Conservation (phyloP, 1,140 invertebrate species). For the Aphaenogaster ashmeadi region DNA sequence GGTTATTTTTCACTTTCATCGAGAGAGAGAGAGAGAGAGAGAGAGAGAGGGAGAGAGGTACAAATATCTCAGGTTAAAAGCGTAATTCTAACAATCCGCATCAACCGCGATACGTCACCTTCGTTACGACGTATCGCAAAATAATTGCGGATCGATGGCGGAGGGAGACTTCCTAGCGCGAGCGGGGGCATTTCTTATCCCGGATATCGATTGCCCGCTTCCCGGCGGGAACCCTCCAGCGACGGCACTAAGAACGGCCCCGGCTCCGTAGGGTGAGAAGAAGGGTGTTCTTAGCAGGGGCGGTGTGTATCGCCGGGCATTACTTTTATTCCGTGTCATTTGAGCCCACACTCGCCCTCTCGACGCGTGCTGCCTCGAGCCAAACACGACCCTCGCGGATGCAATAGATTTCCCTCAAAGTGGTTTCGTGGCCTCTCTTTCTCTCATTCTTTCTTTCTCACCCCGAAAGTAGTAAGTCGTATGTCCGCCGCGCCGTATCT, state of each 20-base stretch:
- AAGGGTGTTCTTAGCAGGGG: slow-evolving; percentile 76
- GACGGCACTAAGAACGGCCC: slow-evolving; percentile 73
- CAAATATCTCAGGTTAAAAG: not conserved
- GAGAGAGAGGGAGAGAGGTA: not conserved
- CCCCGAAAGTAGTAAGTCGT: slow-evolving; percentile 55
- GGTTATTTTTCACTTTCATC: not conserved
- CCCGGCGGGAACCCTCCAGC: slow-evolving; percentile 74
- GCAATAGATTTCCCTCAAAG: slow-evolving; percentile 85
- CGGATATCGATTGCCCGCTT: slow-evolving; percentile 84
- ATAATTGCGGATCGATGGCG: slow-evolving; percentile 74
- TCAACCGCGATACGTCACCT: slow-evolving; percentile 33
- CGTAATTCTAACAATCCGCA: slow-evolving; percentile 1
- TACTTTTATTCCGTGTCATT: slow-evolving; percentile 88
- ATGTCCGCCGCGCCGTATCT: slow-evolving; percentile 58
- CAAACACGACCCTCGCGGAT: slow-evolving; percentile 72
- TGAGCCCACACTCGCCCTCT: slow-evolving; percentile 84
- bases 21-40: not conserved
- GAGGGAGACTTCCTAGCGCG: slow-evolving; percentile 66
- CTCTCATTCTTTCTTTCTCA: not conserved
- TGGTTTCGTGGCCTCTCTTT: slow-evolving; percentile 76
- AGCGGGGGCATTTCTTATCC: slow-evolving; percentile 81
- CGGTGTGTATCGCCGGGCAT: slow-evolving; percentile 82
- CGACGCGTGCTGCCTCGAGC: slow-evolving; percentile 54
- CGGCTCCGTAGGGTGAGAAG: slow-evolving; percentile 66
- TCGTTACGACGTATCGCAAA: slow-evolving; percentile 67